These are phyloP conservation scores for Sphenodon punctatus DNA, from an alignment of 2,797 vertebrate genomes.

Conservation along the genomic window DNA sequence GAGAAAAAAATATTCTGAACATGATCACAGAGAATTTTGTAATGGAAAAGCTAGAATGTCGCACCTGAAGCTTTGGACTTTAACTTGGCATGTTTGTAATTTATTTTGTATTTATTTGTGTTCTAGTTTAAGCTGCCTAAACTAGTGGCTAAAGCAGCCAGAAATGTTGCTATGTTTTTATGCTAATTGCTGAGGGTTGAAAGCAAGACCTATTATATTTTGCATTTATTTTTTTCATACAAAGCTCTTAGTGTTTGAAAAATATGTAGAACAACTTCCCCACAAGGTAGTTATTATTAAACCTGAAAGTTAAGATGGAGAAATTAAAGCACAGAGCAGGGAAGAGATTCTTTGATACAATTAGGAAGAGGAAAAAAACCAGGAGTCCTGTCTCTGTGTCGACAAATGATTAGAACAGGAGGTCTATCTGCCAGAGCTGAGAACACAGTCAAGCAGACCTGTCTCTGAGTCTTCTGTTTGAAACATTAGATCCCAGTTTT, in stretches of 20 bases:
- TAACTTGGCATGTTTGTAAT: conserved; percentile 21
- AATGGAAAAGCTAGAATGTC: background rate
- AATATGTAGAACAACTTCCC: conserved; percentile 25
- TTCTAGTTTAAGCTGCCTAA: background rate
- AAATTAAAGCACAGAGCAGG: background rate
- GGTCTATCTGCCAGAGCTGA: background rate
- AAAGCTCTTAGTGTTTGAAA: conserved; percentile 2
- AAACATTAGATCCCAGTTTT: background rate
- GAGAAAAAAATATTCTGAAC: conserved; percentile 29
- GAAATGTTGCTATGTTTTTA: conserved; percentile 17
- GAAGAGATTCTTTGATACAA: background rate
- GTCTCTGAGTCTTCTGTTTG: background rate
- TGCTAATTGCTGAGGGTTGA: conserved; percentile 6
- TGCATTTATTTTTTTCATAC: conserved; percentile 23
- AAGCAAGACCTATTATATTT: conserved; percentile 31
- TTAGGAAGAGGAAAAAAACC: background rate
- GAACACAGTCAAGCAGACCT: background rate
- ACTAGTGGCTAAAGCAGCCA: background rate
- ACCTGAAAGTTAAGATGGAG: conserved; percentile 1
- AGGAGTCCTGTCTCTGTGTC: background rate
- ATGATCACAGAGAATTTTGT: background rate
- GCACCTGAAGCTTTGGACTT: conserved; percentile 29
- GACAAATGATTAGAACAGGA: no score
- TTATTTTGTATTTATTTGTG: conserved; percentile 50
- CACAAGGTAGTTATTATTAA: background rate